These are phyloP conservation scores for Aix galericulata DNA, from an alignment of 2,113 vertebrate species.

Conservation along the genomic window DNA sequence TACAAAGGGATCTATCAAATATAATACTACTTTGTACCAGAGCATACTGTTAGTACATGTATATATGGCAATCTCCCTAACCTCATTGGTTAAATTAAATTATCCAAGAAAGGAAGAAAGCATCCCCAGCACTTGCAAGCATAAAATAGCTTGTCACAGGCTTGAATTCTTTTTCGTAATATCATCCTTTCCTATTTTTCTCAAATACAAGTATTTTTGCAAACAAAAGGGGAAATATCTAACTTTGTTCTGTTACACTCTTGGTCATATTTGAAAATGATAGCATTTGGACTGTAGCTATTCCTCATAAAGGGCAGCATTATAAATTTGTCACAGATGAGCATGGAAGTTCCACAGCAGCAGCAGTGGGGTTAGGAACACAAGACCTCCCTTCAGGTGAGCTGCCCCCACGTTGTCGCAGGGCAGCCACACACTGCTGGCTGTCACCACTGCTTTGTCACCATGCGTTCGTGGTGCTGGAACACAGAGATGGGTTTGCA, in stretches of 20 bases:
- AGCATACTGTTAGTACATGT: background rate
- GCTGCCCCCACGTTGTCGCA: background rate
- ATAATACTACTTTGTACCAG: background rate
- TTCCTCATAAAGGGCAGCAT: background rate
- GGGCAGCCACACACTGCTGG: background rate
- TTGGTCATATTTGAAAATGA: background rate
- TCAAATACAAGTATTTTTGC: background rate
- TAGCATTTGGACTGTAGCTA: background rate
- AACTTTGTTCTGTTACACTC: background rate
- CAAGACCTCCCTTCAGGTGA: accelerated
- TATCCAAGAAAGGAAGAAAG: background rate
- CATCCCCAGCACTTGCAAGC: background rate
- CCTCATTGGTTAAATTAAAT: background rate
- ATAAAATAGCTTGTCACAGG: background rate
- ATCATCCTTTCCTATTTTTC: background rate
- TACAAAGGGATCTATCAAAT: background rate
- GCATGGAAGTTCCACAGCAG: background rate
- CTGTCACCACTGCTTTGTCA: accelerated
- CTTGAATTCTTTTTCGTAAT: background rate
- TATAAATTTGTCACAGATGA: background rate
- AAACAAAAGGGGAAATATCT: background rate
- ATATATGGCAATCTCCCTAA: background rate
- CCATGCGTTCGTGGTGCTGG: background rate
- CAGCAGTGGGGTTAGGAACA: background rate
- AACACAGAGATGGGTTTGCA: background rate